Evolutionary conservation across 1,140 invertebrate species (phyloP).

Genomic region (Psix sp.): DNA sequence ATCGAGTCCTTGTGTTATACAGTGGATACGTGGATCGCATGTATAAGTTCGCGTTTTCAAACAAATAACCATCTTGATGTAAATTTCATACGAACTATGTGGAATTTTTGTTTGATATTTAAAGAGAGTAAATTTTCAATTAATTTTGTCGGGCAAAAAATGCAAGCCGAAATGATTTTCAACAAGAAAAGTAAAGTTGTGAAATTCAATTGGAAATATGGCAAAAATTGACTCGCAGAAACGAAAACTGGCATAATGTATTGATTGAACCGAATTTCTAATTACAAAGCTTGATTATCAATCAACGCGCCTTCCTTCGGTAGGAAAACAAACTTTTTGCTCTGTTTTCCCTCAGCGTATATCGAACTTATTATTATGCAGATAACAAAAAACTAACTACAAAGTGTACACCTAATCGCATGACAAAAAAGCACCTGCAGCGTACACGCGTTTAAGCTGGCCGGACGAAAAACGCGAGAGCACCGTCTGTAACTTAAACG

Average conservation of each 20-base stretch:
- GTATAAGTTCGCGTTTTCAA: too few relatives aligned
- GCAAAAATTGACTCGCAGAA: conserved; percentile 29
- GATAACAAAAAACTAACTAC: conserved; percentile 47
- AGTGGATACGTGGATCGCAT: too few relatives aligned
- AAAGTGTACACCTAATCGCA: conserved; percentile 42
- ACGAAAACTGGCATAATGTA: conserved; percentile 16
- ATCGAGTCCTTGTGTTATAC: too few relatives aligned
- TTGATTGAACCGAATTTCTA: conserved; percentile 39
- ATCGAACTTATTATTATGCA: conserved; percentile 49
- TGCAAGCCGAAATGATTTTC: conserved; percentile 14
- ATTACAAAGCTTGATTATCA: conserved; percentile 44
- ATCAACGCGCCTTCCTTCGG: conserved; percentile 26
- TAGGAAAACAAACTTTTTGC: conserved; percentile 31
- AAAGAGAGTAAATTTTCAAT: conserved; percentile 17
- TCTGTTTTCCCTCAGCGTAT: conserved; percentile 24
- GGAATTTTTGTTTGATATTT: too few relatives aligned
- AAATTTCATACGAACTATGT: too few relatives aligned
- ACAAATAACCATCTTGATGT: conserved; percentile 13
- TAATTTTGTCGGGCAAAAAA: too few relatives aligned
- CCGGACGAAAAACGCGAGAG: conserved; percentile 29
- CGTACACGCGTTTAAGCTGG: conserved; percentile 27
- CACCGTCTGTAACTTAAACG: conserved; percentile 35
- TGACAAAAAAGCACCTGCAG: conserved; percentile 29
- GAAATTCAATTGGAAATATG: conserved; percentile 24
- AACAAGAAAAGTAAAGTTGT: conserved; percentile 5